phyloP scores from a whole-genome alignment of 2,797 vertebrate species.

The Rhinatrema bivittatum region DNA sequence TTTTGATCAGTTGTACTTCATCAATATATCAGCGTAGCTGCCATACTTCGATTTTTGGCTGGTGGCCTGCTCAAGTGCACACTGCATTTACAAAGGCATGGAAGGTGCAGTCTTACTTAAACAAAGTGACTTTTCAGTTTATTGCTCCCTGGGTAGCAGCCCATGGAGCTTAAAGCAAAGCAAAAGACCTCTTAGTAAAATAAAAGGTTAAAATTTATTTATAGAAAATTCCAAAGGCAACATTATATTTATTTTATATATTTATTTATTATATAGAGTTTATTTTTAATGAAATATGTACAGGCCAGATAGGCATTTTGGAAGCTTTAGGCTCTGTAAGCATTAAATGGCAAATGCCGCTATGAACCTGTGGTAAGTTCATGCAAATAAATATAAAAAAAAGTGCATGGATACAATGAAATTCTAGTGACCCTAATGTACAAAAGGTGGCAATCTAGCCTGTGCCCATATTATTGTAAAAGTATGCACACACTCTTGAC shows the following conservation, averaged over 20 bases:
- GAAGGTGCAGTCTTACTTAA: constrained; percentile 61
- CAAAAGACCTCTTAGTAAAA: constrained; percentile 71
- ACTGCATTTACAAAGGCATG: constrained; percentile 63
- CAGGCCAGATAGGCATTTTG: constrained; percentile 78
- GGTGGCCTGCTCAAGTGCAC: constrained; percentile 60
- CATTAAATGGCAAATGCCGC: constrained; percentile 62
- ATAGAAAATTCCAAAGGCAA: constrained; percentile 85
- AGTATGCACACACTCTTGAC: constrained; percentile 60
- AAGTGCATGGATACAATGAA: constrained; percentile 55
- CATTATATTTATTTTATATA: constrained; percentile 99
- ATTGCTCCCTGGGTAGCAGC: constrained; percentile 48
- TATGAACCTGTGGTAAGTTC: constrained; percentile 69
- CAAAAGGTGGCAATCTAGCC: constrained; percentile 66
- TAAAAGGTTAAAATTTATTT: constrained; percentile 82
- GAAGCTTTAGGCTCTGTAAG: constrained; percentile 75
- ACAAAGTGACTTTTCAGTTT: constrained; percentile 59
- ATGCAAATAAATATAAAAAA: constrained; percentile 61
- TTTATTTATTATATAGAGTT: constrained; percentile 99
- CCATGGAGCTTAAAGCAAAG: constrained; percentile 64
- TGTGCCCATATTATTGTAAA: constrained; percentile 69
- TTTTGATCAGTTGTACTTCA: constrained; percentile 65
- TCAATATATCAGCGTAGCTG: constrained; percentile 63
- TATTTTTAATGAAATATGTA: constrained; percentile 98
- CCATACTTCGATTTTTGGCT: constrained; percentile 59
- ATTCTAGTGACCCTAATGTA: constrained; percentile 61